phyloP scores from a whole-genome alignment of 2,113 vertebrate genomes.

The Podocnemis expansa region DNA sequence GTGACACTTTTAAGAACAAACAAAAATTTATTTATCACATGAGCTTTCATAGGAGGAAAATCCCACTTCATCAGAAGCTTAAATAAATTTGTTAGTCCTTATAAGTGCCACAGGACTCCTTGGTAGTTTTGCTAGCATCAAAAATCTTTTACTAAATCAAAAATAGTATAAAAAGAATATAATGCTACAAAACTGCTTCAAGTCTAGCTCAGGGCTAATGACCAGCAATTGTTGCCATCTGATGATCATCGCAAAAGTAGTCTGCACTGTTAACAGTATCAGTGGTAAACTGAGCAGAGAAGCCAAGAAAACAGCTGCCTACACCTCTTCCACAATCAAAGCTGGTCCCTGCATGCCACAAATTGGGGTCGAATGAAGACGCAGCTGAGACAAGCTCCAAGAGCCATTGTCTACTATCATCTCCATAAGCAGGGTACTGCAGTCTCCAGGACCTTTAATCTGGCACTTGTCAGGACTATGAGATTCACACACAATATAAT shows the following conservation, averaged over 20 bases:
- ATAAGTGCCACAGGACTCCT: too few relatives aligned
- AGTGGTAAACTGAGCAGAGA: background rate
- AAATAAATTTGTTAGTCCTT: too few relatives aligned
- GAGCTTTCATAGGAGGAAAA: too few relatives aligned
- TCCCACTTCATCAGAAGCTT: too few relatives aligned
- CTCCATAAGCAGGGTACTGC: background rate
- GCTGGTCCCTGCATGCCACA: background rate
- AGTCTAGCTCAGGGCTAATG: background rate
- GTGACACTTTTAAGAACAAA: too few relatives aligned
- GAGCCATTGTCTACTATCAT: background rate
- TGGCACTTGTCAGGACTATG: background rate
- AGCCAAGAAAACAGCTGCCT: background rate
- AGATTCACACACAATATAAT: background rate
- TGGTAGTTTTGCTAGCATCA: too few relatives aligned
- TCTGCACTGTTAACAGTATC: background rate
- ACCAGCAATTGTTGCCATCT: background rate
- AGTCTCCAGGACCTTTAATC: background rate
- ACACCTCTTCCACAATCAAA: background rate
- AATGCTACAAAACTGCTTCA: background rate
- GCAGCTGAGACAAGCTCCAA: background rate
- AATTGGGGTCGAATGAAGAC: background rate
- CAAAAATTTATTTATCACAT: too few relatives aligned
- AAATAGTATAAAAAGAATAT: background rate
- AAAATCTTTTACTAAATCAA: background rate
- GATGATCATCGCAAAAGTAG: background rate